These are phyloP conservation scores for Anorthoa munda DNA, from an alignment of 2,888 invertebrate species.

Conservation along the genomic window DNA sequence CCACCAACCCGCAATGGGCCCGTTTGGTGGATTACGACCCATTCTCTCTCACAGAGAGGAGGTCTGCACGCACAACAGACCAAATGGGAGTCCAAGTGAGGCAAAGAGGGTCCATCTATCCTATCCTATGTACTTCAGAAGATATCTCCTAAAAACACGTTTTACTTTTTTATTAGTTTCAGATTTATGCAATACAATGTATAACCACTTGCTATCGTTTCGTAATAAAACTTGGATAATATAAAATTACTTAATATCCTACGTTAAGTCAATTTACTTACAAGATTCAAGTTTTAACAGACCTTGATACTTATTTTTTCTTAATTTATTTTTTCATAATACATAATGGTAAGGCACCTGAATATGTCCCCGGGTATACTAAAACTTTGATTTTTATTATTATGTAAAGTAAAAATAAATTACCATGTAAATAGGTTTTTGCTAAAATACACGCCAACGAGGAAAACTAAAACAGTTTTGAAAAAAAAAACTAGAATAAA, in stretches of 20 bases:
- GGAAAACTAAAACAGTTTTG: neutral
- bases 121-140: too few species aligned
- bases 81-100: too few species aligned
- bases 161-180: too few species aligned
- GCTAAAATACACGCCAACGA: neutral
- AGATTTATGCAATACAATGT: too few species aligned
- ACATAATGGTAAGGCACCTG: constrained; percentile 8
- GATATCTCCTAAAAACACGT: too few species aligned
- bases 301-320: neutral
- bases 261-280: too few species aligned
- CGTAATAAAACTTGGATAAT: neutral
- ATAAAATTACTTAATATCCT: neutral
- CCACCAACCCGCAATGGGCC: too few species aligned
- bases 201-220: neutral
- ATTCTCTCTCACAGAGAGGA: too few species aligned
- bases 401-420: constrained; percentile 8
- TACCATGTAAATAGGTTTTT: constrained; percentile 13
- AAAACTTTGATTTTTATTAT: constrained; percentile 11
- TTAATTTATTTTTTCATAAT: constrained; percentile 8
- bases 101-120: too few species aligned
- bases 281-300: too few species aligned
- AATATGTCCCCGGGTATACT: neutral
- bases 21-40: too few species aligned
- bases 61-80: too few species aligned
- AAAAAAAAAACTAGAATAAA: constrained; percentile 14